Base-by-base conservation (phyloP, 2,113 vertebrate species). In the Bubo scandiacus region DNA sequence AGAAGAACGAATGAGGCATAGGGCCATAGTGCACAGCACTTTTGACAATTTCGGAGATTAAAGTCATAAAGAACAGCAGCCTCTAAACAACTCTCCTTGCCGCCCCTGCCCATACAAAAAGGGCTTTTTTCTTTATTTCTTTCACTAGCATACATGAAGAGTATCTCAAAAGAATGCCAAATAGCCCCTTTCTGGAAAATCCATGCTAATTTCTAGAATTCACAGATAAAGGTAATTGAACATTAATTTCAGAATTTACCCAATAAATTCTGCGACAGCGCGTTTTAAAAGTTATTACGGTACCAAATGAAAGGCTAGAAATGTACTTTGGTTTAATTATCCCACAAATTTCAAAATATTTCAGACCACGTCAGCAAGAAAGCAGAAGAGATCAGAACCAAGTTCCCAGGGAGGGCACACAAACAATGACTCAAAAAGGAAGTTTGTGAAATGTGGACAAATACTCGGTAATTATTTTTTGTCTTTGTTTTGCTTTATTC, bases 371-470 rank as follows among this genome's bases (percentile, higher is more conserved):
- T 90, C 87, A 90, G 38, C 66, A 79, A 85, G 65, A 86, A 91
- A 89, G 21, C 51, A 77, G 38, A 78, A 80, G 61, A 88, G 57
- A 81, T 87, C 65, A 90, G 52, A 90, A 81, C 32, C 22, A 49
- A 75, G 66, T 95, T 96, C 92, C 90, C 92, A 80, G n/a, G n/a
- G 78, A 87, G 40, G 84, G 57, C 74, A 68, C 52, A 75, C 32
- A 92, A 94, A 89, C 80, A 91, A 71, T 93, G 59, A 86, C 78
- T 93, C 77, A 88, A 36, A 91, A 93, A 95, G 73, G 90, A 96
- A 91, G 66, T 79, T 84, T 66, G 77, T 84, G 84, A 92, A 88
- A 86, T 73, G 72, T 92, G 72, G 51, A 59, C 51, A 91, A 95
- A 94, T 71, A 82, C 68, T 86, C 38, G 6, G 70, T 82, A 91